These are phyloP conservation scores for Scaptomyza hsui DNA, from an alignment of 1,140 invertebrate genomes.

Conservation along the genomic window DNA sequence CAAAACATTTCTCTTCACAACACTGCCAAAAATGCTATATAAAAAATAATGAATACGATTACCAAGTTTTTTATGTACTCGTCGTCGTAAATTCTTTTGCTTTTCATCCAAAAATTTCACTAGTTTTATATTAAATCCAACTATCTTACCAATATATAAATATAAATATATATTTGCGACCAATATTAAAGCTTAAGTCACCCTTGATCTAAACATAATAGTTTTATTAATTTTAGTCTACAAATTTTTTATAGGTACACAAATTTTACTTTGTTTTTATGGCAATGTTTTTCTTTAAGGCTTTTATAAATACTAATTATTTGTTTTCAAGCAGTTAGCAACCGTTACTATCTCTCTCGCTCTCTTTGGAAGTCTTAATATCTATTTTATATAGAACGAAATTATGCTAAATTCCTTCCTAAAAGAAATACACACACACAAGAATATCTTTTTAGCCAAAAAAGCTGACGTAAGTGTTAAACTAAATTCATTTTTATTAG, in stretches of 20 bases:
- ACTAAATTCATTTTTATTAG: slow-evolving; percentile 76
- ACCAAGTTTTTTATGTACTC: slow-evolving; percentile 83
- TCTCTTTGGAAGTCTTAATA: slow-evolving; percentile 46
- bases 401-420: slow-evolving; percentile 77
- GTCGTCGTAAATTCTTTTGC: slow-evolving; percentile 76
- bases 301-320: slow-evolving; percentile 60
- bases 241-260: slow-evolving; percentile 41
- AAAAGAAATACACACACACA: slow-evolving; percentile 45
- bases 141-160: slow-evolving; percentile 3
- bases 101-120: slow-evolving; percentile 40
- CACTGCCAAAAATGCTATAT: slow-evolving; percentile 52
- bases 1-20: slow-evolving; percentile 45
- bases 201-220: slow-evolving; percentile 37
- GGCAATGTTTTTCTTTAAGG: slow-evolving; percentile 48
- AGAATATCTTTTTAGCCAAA: slow-evolving; percentile 49
- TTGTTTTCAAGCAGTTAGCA: slow-evolving; percentile 71
- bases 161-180: slow-evolving; percentile 38
- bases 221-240: slow-evolving; percentile 47
- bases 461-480: slow-evolving; percentile 82
- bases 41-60: slow-evolving; percentile 40
- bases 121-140: slow-evolving; percentile 56
- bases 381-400: slow-evolving; percentile 82
- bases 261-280: slow-evolving; percentile 14
- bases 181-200: slow-evolving; percentile 53
- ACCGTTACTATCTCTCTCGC: slow-evolving; percentile 47